Percentiles rank a stretch among this genome's conserved stretches.
phyloP scores from a whole-genome alignment of 2,113 vertebrate genomes.

The Lathamus discolor region DNA sequence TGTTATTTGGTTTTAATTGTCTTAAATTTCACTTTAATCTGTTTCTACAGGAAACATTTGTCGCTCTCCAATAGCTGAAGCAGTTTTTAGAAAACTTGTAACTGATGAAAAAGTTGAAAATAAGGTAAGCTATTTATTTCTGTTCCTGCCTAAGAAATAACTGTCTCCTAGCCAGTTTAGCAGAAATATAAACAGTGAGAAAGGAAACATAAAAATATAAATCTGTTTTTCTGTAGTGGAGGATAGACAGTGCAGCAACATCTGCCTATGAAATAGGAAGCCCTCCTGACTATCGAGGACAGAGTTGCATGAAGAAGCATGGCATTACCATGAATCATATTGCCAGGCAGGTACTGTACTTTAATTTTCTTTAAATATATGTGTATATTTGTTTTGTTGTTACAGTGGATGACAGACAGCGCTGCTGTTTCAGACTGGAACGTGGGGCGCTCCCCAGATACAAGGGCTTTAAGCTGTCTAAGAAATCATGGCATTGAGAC shows the following conservation, averaged over 20 bases:
- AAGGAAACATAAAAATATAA: slow-evolving; percentile 39
- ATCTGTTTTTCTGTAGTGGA: slow-evolving; percentile 87
- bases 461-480: slow-evolving; percentile 90
- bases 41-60: slow-evolving; percentile 90
- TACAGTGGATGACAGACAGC: slow-evolving; percentile 98
- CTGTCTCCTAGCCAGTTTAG: neutral
- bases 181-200: neutral
- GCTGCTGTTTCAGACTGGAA: slow-evolving; percentile 95
- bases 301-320: slow-evolving; percentile 92
- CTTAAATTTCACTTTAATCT: slow-evolving; percentile 9
- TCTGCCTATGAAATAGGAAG: slow-evolving; percentile 96
- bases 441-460: slow-evolving; percentile 88
- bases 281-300: slow-evolving; percentile 91
- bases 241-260: slow-evolving; percentile 98
- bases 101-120: slow-evolving; percentile 81
- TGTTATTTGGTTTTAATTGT: neutral
- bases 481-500: slow-evolving; percentile 89
- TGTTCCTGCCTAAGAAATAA: neutral
- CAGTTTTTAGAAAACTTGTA: slow-evolving; percentile 91
- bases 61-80: slow-evolving; percentile 96
- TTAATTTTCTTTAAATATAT: slow-evolving; percentile 52
- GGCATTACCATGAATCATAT: slow-evolving; percentile 86
- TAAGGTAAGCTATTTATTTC: slow-evolving; percentile 75
- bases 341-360: slow-evolving; percentile 92
- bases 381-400: slow-evolving; percentile 84